These are phyloP conservation scores for Megamerina dolium DNA, from an alignment of 2,888 invertebrate species.

Conservation along the genomic window DNA sequence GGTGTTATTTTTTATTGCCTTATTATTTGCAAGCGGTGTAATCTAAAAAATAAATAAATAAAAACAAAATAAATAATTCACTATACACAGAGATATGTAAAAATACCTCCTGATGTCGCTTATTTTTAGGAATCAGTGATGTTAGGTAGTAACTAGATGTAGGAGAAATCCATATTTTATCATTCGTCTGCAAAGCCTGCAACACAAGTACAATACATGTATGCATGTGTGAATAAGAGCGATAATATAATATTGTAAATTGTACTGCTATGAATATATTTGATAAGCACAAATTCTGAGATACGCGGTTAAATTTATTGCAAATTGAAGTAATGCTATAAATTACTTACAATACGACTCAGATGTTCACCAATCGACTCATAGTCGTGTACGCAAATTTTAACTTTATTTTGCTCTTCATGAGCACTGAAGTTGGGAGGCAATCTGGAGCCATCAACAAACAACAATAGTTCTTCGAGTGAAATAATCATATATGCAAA, in stretches of 20 bases:
- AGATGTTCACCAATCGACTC: conserved; percentile 51
- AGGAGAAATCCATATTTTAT: conserved; percentile 56
- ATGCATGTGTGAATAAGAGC: not conserved
- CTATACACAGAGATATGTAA: not conserved
- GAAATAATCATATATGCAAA: conserved; percentile 68
- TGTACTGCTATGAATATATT: no score
- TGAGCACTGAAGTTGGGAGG: conserved; percentile 54
- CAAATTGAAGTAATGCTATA: no score
- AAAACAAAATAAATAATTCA: not conserved
- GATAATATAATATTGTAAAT: not conserved
- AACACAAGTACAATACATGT: no score
- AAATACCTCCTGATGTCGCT: conserved; percentile 36
- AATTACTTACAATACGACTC: conserved; percentile 35
- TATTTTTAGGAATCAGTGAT: conserved; percentile 34
- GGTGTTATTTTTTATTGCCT: conserved; percentile 78
- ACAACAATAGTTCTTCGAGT: conserved; percentile 55
- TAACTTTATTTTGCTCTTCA: conserved; percentile 53
- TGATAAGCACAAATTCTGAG: no score
- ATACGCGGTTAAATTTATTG: no score
- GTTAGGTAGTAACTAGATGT: conserved; percentile 54
- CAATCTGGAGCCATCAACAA: conserved; percentile 57
- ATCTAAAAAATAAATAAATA: conserved; percentile 45
- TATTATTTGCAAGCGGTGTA: conserved; percentile 76
- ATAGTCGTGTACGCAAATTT: conserved; percentile 54
- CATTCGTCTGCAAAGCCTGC: no score